phyloP scores from a whole-genome alignment of 1,140 invertebrate genomes.

The Aphelenchoides besseyi region DNA sequence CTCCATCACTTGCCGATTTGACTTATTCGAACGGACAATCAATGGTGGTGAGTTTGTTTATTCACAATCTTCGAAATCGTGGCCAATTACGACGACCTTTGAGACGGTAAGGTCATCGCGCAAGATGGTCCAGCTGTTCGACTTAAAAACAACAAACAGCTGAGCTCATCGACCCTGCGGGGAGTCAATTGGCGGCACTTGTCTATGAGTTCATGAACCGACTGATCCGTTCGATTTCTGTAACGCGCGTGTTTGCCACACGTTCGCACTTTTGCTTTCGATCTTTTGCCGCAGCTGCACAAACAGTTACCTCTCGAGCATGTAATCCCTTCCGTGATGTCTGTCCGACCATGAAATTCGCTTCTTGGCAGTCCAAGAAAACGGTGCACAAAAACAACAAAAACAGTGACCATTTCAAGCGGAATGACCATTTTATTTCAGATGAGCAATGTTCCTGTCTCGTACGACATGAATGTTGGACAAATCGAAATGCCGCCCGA shows the following conservation, averaged over 20 bases:
- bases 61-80: neutral
- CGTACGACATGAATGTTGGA: neutral
- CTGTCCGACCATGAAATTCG: neutral
- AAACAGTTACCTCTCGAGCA: neutral
- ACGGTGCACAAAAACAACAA: neutral
- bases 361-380: neutral
- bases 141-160: neutral
- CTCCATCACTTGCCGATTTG: neutral
- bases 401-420: neutral
- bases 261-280: neutral
- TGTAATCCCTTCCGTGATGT: neutral
- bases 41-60: conserved; percentile 6
- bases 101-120: neutral
- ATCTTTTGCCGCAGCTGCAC: no score
- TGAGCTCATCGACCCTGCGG: neutral
- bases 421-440: neutral
- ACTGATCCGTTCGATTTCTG: neutral
- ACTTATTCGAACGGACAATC: neutral
- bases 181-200: conserved; percentile 2
- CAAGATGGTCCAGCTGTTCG: neutral
- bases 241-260: neutral
- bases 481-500: neutral
- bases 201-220: neutral
- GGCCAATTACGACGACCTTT: neutral
- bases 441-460: neutral